These are phyloP conservation scores for Drosophila ustulata DNA, from an alignment of 2,888 invertebrate species.

Conservation along the genomic window DNA sequence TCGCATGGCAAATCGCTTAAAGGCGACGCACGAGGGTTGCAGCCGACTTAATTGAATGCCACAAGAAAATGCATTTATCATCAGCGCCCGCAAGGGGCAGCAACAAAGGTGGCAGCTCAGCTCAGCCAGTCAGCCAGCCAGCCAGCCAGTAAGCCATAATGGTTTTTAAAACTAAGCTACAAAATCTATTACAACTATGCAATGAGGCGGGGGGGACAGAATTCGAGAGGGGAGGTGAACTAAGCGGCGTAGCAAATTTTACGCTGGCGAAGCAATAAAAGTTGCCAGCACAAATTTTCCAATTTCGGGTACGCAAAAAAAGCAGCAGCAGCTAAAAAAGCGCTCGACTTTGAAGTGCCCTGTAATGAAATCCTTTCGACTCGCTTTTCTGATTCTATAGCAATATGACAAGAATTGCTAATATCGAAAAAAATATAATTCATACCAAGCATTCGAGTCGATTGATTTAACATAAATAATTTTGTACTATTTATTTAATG, in stretches of 20 bases:
- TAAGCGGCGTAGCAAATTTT: slow-evolving; percentile 74
- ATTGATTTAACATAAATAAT: too few relatives aligned
- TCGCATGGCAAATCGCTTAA: slow-evolving; percentile 51
- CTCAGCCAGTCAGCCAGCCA: too few relatives aligned
- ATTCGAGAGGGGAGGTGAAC: slow-evolving; percentile 8
- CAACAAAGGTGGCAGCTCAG: background rate
- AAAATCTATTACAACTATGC: slow-evolving; percentile 67
- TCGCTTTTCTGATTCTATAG: too few relatives aligned
- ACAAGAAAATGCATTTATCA: slow-evolving; percentile 76
- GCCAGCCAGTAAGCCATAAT: slow-evolving; percentile 36
- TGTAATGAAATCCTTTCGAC: background rate
- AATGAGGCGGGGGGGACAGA: background rate
- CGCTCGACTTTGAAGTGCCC: slow-evolving; percentile 8
- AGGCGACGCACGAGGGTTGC: slow-evolving; percentile 47
- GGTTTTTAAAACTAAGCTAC: slow-evolving; percentile 60
- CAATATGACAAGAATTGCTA: too few relatives aligned
- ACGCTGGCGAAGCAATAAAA: slow-evolving; percentile 72
- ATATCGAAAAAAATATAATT: too few relatives aligned
- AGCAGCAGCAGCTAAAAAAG: background rate
- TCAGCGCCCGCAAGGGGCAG: slow-evolving; percentile 14
- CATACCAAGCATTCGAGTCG: too few relatives aligned
- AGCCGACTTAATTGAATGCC: slow-evolving; percentile 73
- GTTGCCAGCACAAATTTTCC: slow-evolving; percentile 36
- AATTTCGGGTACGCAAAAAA: slow-evolving; percentile 32
- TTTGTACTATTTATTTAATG: too few relatives aligned